Base-by-base conservation (phyloP, 2,888 invertebrate species). In the Xanthorhoe spadicearia region DNA sequence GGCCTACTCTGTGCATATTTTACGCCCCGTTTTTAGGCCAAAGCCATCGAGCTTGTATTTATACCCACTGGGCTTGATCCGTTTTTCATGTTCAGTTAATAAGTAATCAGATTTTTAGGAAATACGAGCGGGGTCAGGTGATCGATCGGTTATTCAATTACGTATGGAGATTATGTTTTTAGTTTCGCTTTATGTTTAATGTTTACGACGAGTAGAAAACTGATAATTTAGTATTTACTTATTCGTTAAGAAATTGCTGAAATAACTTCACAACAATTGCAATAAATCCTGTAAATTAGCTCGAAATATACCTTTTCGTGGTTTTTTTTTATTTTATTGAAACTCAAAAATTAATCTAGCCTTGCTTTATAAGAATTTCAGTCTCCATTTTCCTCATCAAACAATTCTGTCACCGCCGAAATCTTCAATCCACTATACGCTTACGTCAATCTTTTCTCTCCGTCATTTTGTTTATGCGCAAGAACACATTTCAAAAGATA, bases 11-110 rank as follows among this genome's bases (percentile, higher is more conserved):
- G 83, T 85, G 85, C 85, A 88, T 86, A 87, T 87, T 87, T 88
- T 85, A 87, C 86, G 83, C 83, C 85, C 84, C 82, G 84, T 83
- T 84, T 84, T 86, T 83, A 83, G 85, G 83, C 77, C 79, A 80
- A 69, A 77, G 80, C 82, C 80, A 81, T 79, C 78, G 76, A 75
- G 76, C 80, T 83, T 84, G 80, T 83, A 80, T 84, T 83, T 77
- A 77, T 75, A 75, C 73, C 73, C 70, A 64, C 72, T 74, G 61
- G 61, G 70, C 69, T 70, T 71, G 70, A 75, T 75, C 66, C 69
- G 70, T 63, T 72, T 73, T 73, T 71, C 72, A 67, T 71, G 71
- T 73, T 68, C 49, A 61, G 64, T 70, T 72, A 72, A 73, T 71
- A 71, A 69, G 64, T 73, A 65, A 70, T 71, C 65, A 56, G 71